These are phyloP conservation scores for Clarias magur DNA, from an alignment of 2,113 vertebrate genomes.

Conservation along the genomic window DNA sequence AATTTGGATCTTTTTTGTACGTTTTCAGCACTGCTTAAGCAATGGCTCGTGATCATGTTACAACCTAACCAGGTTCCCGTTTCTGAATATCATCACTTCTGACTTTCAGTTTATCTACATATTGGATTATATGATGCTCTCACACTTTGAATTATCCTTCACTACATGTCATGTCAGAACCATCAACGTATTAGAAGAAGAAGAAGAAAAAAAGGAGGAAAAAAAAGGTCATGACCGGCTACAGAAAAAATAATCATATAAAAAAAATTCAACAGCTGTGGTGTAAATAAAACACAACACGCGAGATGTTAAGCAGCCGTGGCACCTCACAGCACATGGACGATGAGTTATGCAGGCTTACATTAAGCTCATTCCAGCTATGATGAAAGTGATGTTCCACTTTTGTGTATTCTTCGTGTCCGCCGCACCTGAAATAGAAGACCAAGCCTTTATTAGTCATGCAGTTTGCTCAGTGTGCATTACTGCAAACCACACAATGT, in stretches of 20 bases:
- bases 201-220: too few species aligned
- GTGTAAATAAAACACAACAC: neutral
- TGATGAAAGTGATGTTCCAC: slow-evolving; percentile 64
- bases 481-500: neutral
- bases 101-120: neutral
- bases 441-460: slow-evolving; percentile 2
- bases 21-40: neutral
- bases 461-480: neutral
- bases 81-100: neutral
- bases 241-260: neutral
- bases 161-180: neutral
- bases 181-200: neutral
- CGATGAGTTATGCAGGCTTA: slow-evolving; percentile 58
- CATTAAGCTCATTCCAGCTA: slow-evolving; percentile 74
- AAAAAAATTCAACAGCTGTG: neutral
- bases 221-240: neutral
- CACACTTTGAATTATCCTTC: neutral
- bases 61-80: neutral
- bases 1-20: neutral
- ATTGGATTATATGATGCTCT: neutral
- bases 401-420: slow-evolving; percentile 54
- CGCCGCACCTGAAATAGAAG: slow-evolving; percentile 59
- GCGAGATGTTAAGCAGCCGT: neutral
- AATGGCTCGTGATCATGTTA: neutral
- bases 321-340: neutral